These are phyloP conservation scores for Nematostella vectensis DNA, from an alignment of 92 coral and sea anemone genomes.

Conservation along the genomic window DNA sequence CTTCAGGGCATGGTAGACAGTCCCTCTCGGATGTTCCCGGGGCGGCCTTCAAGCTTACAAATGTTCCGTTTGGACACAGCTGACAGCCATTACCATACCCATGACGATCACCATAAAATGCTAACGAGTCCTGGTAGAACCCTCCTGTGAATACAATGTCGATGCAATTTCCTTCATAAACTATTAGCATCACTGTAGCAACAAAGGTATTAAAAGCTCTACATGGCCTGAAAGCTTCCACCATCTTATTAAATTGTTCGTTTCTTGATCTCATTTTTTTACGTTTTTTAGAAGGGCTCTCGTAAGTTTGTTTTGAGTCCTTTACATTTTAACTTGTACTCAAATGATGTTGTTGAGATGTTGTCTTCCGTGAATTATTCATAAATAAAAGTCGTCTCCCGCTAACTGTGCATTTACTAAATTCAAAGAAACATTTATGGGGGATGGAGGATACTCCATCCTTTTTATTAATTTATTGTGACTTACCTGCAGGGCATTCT, in stretches of 20 bases:
- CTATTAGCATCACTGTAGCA: not conserved
- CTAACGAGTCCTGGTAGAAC: constrained; percentile 8
- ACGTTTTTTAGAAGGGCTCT: too few species aligned
- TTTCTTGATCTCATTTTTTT: not conserved
- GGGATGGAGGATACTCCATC: not conserved
- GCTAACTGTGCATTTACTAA: too few species aligned
- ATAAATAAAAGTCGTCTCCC: too few species aligned
- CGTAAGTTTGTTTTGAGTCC: too few species aligned
- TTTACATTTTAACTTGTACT: not conserved
- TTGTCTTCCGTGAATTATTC: too few species aligned
- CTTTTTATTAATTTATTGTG: too few species aligned
- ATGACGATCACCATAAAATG: constrained; percentile 7
- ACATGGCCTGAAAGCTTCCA: too few species aligned
- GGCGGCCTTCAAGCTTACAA: constrained; percentile 11
- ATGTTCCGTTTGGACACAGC: constrained; percentile 17
- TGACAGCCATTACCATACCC: constrained; percentile 8
- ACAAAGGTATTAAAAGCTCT: too few species aligned
- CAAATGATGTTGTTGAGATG: too few species aligned
- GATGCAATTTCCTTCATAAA: too few species aligned
- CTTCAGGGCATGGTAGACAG: constrained; percentile 29
- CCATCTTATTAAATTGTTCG: too few species aligned
- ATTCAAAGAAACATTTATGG: too few species aligned
- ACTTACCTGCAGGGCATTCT: not conserved
- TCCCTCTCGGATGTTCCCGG: constrained; percentile 20
- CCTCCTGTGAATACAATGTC: not conserved